Evolutionary conservation across 2,888 invertebrate species (phyloP), one percentile per base, ranked within the genome.

Genomic region (Chrysotoxum bicinctum): DNA sequence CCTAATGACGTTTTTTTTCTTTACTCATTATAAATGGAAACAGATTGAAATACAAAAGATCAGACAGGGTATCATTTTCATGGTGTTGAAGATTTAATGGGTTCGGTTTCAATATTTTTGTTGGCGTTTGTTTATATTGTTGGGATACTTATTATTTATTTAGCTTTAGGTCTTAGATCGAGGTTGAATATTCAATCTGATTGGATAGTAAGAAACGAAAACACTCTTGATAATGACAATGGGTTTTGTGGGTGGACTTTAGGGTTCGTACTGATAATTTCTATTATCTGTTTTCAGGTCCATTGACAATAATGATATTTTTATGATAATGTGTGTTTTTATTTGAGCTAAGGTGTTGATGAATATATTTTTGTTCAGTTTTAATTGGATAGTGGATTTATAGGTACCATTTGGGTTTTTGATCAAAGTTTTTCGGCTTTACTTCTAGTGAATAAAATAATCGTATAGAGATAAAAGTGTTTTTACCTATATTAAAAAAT

Each of bases 31-130:
- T 60, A 62, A 77, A 82, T 73, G 68, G 45, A 68, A 77, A 77
- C 80, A 68, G 60, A 84, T 76, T 75, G 58, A 70, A 54, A 75
- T 60, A 60, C 66, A 62, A 58, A n/a, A 76, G 66, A 52, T 69
- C 19, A 66, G 14, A 48, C 8, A 64, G 75, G 48, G 45, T 74
- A 35, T 72, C 69, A 60, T 60, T 64, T 37, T 73, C 54, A 37
- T 66, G 30, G 58, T 75, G n/a, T 23, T 14, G 37, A 37, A 30
- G 21, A 21, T 66, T 84, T 80, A 66, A 76, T 84, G 79, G 75
- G 50, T 32, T 80, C 60, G 74, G 48, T 60, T 45, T 62, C 23
- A 52, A 60, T 77, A 60, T 23, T 32, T n/a, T 4, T 16, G 12
- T 56, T 10, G 64, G 12, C 68, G 56, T 70, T 75, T 84, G 75